phyloP scores from a whole-genome alignment of 2,888 invertebrate genomes.

The Tuberolachnus salignus region DNA sequence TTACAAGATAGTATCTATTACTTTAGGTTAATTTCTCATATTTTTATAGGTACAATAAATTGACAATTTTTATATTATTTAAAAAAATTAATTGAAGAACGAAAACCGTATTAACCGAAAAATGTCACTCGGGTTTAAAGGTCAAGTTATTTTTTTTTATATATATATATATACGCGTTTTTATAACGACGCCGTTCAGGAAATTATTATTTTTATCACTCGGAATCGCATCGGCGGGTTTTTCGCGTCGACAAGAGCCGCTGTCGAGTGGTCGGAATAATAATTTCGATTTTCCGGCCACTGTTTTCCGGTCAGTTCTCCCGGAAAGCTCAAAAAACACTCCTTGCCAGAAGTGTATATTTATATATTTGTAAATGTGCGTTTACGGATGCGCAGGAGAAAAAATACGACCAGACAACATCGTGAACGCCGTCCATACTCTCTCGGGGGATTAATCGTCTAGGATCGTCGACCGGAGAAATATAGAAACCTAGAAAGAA shows the following conservation, averaged over 20 bases:
- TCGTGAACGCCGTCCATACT: background rate
- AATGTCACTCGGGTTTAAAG: no score
- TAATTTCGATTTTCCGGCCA: constrained; percentile 33
- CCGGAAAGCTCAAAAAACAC: background rate
- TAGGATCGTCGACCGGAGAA: constrained; percentile 12
- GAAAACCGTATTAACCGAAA: no score
- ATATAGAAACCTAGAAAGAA: background rate
- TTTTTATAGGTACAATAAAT: no score
- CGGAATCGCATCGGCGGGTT: background rate
- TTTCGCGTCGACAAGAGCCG: background rate
- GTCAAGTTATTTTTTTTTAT: no score
- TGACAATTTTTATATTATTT: no score
- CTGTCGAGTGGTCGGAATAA: constrained; percentile 35
- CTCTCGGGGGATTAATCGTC: constrained; percentile 30
- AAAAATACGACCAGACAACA: constrained; percentile 2
- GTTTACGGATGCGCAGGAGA: background rate
- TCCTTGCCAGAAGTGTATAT: background rate
- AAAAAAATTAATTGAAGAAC: no score
- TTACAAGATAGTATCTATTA: no score
- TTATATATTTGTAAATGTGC: background rate
- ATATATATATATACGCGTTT: no score
- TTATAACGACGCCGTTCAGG: background rate
- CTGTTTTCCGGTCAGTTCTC: constrained; percentile 13
- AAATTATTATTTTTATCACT: constrained; percentile 27
- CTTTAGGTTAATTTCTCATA: no score